A percentile compares a stretch with the other conserved stretches of the same genome.
Conservation (phyloP, 1,140 invertebrate species). For the Lepidotrigona ventralis region DNA sequence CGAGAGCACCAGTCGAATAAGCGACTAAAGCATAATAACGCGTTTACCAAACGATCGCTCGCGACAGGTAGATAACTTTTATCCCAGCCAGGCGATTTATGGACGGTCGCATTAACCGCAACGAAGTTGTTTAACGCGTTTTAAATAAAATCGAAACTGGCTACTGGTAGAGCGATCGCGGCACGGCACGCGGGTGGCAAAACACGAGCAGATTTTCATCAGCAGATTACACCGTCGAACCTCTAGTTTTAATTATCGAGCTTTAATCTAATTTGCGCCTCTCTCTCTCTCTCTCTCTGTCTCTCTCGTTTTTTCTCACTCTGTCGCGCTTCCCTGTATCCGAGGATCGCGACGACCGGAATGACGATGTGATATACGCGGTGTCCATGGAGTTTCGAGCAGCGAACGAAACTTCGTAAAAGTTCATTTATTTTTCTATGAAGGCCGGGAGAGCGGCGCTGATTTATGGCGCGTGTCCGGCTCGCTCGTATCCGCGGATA, state of each 20-base stretch:
- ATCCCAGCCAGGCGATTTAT: conserved; percentile 16
- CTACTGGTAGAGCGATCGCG: neutral
- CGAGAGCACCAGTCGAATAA: neutral
- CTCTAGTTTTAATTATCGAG: conserved; percentile 57
- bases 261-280: conserved; percentile 56
- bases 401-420: conserved; percentile 37
- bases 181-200: neutral
- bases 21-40: neutral
- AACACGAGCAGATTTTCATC: conserved; percentile 50
- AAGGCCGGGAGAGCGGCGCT: neutral
- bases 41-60: neutral
- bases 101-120: conserved; percentile 17
- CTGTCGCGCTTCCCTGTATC: neutral
- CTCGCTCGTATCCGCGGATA: conserved; percentile 28
- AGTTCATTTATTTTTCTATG: conserved; percentile 45
- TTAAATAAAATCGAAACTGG: conserved; percentile 39
- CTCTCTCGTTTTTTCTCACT: neutral
- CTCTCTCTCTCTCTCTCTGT: neutral
- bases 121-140: conserved; percentile 34
- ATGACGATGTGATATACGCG: conserved; percentile 49
- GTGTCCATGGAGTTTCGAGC: conserved; percentile 33
- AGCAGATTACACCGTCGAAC: conserved; percentile 39
- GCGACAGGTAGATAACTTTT: neutral
- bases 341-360: conserved; percentile 5
- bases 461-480: conserved; percentile 52